Evolutionary conservation across 2,113 vertebrate genomes (phyloP), one percentile per base, ranked within the genome.

Genomic region (Hippocampus guttulatus): DNA sequence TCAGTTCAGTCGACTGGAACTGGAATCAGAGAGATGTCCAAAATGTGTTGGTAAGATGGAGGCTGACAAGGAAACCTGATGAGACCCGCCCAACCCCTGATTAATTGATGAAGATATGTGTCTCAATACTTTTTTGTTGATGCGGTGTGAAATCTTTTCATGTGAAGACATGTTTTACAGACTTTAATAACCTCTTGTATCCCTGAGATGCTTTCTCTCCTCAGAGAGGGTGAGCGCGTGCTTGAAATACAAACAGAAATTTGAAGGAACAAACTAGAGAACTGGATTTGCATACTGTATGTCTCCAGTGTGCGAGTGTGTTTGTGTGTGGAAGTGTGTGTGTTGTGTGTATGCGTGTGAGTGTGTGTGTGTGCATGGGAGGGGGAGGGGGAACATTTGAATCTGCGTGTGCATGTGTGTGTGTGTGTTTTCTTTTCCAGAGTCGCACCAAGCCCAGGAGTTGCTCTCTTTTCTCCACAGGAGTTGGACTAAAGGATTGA

Each of bases 401-500:
- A 74, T 54, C 10, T 66, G 70, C 25, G 77, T 43, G 67, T 88
- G 82, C 83, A 75, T 75, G 83, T 65, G 63, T 18, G 49, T 85
- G 70, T 85, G 82, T 45, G 43, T 45, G 23, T 82, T 87, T 85
- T 90, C 82, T 87, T 86, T 91, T 91, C 72, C 87, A 90, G 89
- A 89, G 83, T 88, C 83, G 87, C 82, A 14, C 85, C 85, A 83
- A 55, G 67, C 41, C 43, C 79, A 75, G 85, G 86, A 88, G 72
- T 89, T 84, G 82, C 84, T 91, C 83, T 90, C 84, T 90, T 90
- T 89, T 90, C 88, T 89, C 88, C 87, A 90, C 88, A 91, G 90
- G 90, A 84, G 80, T 82, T 83, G 83, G 85, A 88, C 84, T 83
- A 78, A 88, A 78, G 81, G 76, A 83, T 82, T 85, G 82, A 85